Conservation (phyloP, 1,140 invertebrate genomes). For the Temnothorax nylanderi region DNA sequence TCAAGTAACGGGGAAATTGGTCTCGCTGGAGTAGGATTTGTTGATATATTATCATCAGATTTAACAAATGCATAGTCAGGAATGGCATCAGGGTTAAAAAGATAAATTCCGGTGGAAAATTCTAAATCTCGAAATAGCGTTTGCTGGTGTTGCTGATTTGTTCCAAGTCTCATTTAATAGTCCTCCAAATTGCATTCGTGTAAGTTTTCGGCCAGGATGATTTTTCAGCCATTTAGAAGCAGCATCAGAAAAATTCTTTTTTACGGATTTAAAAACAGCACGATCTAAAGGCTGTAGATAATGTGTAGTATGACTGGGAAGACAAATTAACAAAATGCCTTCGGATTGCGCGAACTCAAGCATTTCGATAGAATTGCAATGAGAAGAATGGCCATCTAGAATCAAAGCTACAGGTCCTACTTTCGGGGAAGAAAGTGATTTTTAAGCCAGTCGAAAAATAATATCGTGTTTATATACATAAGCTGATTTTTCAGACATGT, state of each 20-base stretch:
- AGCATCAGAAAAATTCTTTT: neutral
- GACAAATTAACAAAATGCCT: neutral
- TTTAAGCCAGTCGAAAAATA: neutral
- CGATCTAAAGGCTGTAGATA: neutral
- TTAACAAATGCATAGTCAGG: neutral
- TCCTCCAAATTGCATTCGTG: neutral
- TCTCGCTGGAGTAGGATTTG: neutral
- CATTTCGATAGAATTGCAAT: conserved; percentile 4
- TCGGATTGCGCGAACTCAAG: neutral
- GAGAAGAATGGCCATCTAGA: neutral
- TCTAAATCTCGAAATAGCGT: neutral
- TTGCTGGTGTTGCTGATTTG: neutral
- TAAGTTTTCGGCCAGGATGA: conserved; percentile 1
- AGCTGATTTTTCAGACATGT: neutral
- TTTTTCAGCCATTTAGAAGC: neutral
- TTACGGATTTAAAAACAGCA: neutral
- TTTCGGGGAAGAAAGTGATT: neutral
- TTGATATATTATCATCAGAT: neutral
- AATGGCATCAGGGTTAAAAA: neutral
- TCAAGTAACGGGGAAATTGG: neutral
- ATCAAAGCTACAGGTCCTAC: neutral
- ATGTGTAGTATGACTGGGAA: neutral
- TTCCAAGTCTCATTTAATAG: neutral
- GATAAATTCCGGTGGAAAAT: neutral
- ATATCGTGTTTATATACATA: neutral